phyloP scores from a whole-genome alignment of 92 coral and sea anemone species.

The Metridium senile region DNA sequence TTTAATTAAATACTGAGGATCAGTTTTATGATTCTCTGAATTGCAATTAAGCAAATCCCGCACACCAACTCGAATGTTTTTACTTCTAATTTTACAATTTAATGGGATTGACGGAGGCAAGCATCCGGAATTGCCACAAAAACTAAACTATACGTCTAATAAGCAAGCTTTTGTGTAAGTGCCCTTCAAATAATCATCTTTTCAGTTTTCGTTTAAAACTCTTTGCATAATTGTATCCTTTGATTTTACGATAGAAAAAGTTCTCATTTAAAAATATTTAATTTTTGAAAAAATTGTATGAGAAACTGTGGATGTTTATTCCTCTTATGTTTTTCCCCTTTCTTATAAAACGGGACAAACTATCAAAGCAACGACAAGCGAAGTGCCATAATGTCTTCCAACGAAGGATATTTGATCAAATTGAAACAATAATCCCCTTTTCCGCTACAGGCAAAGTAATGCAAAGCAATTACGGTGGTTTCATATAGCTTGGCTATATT shows the following conservation, averaged over 20 bases:
- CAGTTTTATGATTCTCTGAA: background rate
- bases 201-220: background rate
- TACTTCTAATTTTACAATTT: conserved; percentile 8
- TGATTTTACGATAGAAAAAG: too few relatives aligned
- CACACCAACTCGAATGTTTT: background rate
- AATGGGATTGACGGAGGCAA: conserved; percentile 1
- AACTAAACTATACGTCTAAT: background rate
- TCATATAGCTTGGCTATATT: background rate
- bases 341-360: too few relatives aligned
- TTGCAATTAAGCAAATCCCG: background rate
- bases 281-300: too few relatives aligned
- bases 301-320: too few relatives aligned
- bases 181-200: conserved; percentile 4
- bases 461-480: conserved; percentile 1
- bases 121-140: background rate
- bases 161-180: background rate
- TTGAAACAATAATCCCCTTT: background rate
- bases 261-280: too few relatives aligned
- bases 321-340: too few relatives aligned
- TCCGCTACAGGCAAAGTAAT: background rate
- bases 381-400: background rate
- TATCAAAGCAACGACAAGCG: too few relatives aligned
- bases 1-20: background rate
- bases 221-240: background rate
- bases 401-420: background rate